Evolutionary conservation across 2,797 vertebrate genomes (phyloP).

Genomic region (Sebastes taczanowskii): DNA sequence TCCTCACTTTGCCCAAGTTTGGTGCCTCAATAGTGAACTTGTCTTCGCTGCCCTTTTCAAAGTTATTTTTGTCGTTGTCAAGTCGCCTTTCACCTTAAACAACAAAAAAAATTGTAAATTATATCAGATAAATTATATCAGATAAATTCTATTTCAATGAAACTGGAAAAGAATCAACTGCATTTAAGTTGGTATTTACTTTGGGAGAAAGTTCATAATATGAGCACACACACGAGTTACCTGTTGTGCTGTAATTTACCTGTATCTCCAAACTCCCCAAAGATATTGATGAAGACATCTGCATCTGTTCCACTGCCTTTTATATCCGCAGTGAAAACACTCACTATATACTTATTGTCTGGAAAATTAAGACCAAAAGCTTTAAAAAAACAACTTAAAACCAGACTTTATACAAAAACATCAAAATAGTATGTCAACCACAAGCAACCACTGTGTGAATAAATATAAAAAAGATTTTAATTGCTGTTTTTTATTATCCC

Average conservation of each 20-base stretch:
- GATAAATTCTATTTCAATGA: not conserved
- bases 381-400: not conserved
- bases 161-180: not conserved
- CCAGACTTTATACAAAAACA: not conserved
- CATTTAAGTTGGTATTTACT: not conserved
- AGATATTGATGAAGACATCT: conserved; percentile 95
- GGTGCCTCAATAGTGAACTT: conserved; percentile 94
- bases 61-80: conserved; percentile 94
- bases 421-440: not conserved
- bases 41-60: conserved; percentile 93
- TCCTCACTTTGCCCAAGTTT: conserved; percentile 90
- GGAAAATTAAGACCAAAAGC: conserved; percentile 37
- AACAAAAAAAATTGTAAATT: not conserved
- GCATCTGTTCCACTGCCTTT: conserved; percentile 96
- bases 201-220: not conserved
- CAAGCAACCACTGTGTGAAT: not conserved
- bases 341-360: conserved; percentile 95
- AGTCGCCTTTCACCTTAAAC: conserved; percentile 88
- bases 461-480: not conserved
- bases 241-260: conserved; percentile 73
- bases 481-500: not conserved
- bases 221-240: not conserved
- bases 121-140: not conserved
- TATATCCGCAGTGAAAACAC: conserved; percentile 89
- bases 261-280: conserved; percentile 95